Base-by-base conservation (phyloP, 2,113 vertebrate species). In the Muntiacus muntjak region DNA sequence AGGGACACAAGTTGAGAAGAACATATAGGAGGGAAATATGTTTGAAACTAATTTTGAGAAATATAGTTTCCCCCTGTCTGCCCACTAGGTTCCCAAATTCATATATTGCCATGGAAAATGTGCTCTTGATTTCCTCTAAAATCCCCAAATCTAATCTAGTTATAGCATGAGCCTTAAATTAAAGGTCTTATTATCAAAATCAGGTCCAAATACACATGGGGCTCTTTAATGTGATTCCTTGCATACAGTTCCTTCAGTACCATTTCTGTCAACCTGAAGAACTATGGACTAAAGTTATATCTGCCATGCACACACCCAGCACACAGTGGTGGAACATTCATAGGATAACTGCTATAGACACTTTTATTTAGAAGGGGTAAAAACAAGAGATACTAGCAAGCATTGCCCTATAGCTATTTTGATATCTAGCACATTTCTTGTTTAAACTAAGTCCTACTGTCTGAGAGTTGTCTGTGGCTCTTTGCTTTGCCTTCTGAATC, bases 151-250 rank as follows among this genome's bases (percentile, higher is more conserved):
- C 62, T 92, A 86, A 90, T 90, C 28, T 62, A 87, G 45, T 78
- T 93, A 30, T 58, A 92, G 5, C 26, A 26, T 76, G 54, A 82
- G 40, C 33, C 45, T 95, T 33, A 21, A 89, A 30, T 60, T 83
- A 97, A 89, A 25, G 43, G 45, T 87, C 36, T 33, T 92, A 64
- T 36, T 94, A 83, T 93, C 13, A 76, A 82, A 94, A 83, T 96
- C 43, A 58, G 28, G n/a, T 87, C 50, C 50, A 67, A 81, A 30
- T 17, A 23, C 40, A 87, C 19, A 50, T 17, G 5, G 1, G 23
- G 33, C 11, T 89, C 50, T 84, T 89, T 83, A 28, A 43, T 25
- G 33, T 47, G 47, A 58, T 76, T n/a, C 1, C 11, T 64, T 45
- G 36, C 36, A 57, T 58, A 43, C 1, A 85, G 52, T 43, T 97